A percentile compares a stretch with the other conserved stretches of the same genome.
Evolutionary conservation across 2,888 invertebrate genomes (phyloP).

Genomic region (Exocentrus adspersus): DNA sequence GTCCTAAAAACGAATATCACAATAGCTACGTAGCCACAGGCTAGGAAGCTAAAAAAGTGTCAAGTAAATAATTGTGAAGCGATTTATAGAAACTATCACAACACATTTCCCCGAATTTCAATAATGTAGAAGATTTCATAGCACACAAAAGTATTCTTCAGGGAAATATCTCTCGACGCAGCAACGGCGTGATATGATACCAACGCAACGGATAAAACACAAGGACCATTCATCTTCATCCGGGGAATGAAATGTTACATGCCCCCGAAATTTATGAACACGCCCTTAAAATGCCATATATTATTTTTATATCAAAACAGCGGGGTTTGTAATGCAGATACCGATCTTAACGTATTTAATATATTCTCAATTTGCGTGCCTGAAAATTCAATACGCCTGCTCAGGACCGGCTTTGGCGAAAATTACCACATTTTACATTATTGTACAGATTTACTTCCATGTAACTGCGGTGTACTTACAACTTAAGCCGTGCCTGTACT

Average conservation of each 20-base stretch:
- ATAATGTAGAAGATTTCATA: no score
- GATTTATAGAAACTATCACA: no score
- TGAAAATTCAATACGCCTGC: constrained; percentile 6
- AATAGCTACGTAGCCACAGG: no score
- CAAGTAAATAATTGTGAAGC: no score
- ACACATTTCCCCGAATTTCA: no score
- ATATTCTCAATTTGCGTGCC: constrained; percentile 13
- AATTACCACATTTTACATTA: no score
- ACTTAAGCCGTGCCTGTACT: neutral
- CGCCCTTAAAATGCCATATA: constrained; percentile 8
- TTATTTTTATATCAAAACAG: constrained; percentile 12
- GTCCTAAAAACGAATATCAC: no score
- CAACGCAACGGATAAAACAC: neutral
- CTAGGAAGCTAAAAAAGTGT: no score
- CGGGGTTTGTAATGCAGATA: constrained; percentile 11
- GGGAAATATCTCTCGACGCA: no score
- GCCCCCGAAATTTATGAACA: constrained; percentile 5
- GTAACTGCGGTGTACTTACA: no score
- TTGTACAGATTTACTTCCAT: no score
- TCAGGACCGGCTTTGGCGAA: neutral
- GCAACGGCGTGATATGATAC: neutral
- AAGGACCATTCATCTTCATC: constrained; percentile 13
- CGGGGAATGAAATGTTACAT: constrained; percentile 7
- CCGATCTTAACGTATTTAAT: constrained; percentile 10
- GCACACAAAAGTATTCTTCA: no score